Base-by-base conservation (phyloP, 2,888 invertebrate species). In the Drosophila paramelanica region DNA sequence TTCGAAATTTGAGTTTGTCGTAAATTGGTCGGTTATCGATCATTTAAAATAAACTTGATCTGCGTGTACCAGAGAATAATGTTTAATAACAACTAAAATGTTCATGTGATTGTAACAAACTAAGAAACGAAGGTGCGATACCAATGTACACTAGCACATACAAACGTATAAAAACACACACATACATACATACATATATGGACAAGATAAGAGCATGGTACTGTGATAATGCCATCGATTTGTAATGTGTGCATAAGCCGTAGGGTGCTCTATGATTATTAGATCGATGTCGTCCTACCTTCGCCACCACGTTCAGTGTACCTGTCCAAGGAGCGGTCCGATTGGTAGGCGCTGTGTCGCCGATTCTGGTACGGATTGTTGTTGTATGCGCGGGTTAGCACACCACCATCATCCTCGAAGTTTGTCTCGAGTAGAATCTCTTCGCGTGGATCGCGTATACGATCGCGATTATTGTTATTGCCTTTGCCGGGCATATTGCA, bases 371-470 rank as follows among this genome's bases (percentile, higher is more conserved):
- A 89, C 27, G 90, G 88, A 82, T 92, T 91, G 57, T 90, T 91
- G 64, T 90, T 92, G 75, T 92, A 92, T 45, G 92, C 92, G 39
- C 90, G 90, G 25, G 93, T 93, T 52, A 92, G 72, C n/a, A 91
- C 83, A 47, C 91, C 92, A 42, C 92, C 92, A 62, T 93, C 93
- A 43, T 92, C 91, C 81, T 93, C 93, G 62, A 93, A 93, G 78
- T 93, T 93, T 13, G 93, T 93, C 83, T 93, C 93, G 66, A 93
- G 89, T n/a, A 92, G 81, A 51, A 92, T 92, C 72, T 92, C 92
- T 77, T 92, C 92, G 58, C 92, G 91, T 2, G 91, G 92, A 90
- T 92, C 92, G n/a, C 91, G 89, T 52, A 90, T 73, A 31, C 90
- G 91, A 85, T 92, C 91, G 3, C 91, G 91, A 69, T 91, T 89